These are phyloP conservation scores for Jordanella pulchra DNA, from an alignment of 2,797 vertebrate species.

Conservation along the genomic window DNA sequence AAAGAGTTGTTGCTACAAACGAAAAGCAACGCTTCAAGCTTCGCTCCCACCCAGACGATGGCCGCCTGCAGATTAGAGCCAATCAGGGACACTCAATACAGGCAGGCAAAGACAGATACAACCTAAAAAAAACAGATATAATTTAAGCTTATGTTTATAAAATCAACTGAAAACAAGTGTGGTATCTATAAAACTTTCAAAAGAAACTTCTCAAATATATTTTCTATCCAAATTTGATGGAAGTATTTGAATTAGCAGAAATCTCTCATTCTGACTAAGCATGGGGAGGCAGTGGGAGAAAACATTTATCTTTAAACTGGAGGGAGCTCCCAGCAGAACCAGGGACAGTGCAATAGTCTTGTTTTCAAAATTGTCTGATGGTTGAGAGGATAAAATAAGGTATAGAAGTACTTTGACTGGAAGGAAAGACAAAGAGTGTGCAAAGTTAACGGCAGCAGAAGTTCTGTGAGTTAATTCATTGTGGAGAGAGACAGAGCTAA, in stretches of 20 bases:
- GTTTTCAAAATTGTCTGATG: not conserved
- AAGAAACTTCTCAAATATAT: not conserved
- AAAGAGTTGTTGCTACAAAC: slow-evolving; percentile 81
- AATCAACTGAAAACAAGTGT: not conserved
- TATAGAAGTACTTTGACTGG: not conserved
- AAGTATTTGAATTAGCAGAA: too few species aligned
- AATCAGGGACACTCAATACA: slow-evolving; percentile 91
- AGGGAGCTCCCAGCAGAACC: not conserved
- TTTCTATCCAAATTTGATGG: too few species aligned
- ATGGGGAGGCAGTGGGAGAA: not conserved
- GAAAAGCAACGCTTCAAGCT: slow-evolving; percentile 88
- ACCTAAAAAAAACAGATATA: not conserved
- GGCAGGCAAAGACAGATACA: slow-evolving; percentile 63
- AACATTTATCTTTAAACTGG: not conserved
- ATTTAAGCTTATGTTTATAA: not conserved
- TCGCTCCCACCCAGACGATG: slow-evolving; percentile 65
- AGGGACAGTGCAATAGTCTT: not conserved
- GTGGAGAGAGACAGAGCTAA: too few species aligned
- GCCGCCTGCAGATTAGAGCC: slow-evolving; percentile 84
- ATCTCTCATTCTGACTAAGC: not conserved
- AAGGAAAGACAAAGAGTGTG: too few species aligned
- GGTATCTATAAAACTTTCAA: not conserved
- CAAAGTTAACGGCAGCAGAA: too few species aligned
- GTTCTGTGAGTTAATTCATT: too few species aligned
- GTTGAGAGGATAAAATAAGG: not conserved